Conservation (phyloP, 2,888 invertebrate genomes). For the Panopea generosa region DNA sequence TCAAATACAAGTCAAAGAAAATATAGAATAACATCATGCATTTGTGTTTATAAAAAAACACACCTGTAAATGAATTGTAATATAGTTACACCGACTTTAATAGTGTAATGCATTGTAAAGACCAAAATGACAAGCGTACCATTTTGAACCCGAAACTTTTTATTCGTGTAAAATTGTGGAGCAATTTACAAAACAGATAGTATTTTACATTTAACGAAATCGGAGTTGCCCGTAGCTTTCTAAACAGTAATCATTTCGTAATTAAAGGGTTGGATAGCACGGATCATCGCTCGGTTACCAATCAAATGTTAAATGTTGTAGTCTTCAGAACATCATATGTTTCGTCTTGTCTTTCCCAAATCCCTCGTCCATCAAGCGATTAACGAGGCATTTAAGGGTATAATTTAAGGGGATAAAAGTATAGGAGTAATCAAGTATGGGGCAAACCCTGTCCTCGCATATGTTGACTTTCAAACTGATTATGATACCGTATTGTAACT, state of each 20-base stretch:
- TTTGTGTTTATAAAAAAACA: too few species aligned
- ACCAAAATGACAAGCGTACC: too few species aligned
- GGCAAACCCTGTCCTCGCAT: too few species aligned
- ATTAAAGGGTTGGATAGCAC: conserved; percentile 51
- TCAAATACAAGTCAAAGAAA: too few species aligned
- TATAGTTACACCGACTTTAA: too few species aligned
- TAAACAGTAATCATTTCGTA: conserved; percentile 43
- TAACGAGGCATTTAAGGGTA: conserved; percentile 35
- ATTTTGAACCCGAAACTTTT: conserved; percentile 10
- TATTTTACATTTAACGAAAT: conserved; percentile 16
- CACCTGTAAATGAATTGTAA: too few species aligned
- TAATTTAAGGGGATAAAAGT: conserved; percentile 33
- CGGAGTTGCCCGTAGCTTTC: conserved; percentile 7
- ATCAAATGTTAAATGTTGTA: conserved; percentile 22
- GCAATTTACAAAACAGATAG: conserved; percentile 21
- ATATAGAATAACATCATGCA: too few species aligned
- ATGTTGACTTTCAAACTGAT: too few species aligned
- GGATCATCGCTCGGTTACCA: conserved; percentile 37
- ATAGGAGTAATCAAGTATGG: conserved; percentile 19
- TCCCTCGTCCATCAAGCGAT: conserved; percentile 32
- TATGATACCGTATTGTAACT: too few species aligned
- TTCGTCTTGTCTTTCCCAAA: conserved; percentile 2
- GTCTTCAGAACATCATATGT: background rate
- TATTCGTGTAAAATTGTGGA: conserved; percentile 27
- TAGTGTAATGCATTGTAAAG: too few species aligned